These are phyloP conservation scores for Choloepus didactylus DNA, from an alignment of 2,797 vertebrate genomes.

Conservation along the genomic window DNA sequence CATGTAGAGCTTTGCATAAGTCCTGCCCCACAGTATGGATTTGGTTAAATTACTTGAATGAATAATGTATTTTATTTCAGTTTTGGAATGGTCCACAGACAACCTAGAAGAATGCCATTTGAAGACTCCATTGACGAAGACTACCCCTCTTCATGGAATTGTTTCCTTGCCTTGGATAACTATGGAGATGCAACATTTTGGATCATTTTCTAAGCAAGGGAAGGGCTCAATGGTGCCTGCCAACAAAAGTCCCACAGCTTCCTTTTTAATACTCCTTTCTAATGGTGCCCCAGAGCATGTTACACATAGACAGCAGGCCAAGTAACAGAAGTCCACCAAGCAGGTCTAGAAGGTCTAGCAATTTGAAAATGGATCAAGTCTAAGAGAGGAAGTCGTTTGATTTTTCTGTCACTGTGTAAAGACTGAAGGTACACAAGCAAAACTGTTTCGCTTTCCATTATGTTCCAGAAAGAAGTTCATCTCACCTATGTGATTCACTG, in stretches of 20 bases:
- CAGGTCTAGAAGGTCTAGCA: too few relatives aligned
- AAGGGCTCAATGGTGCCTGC: neutral
- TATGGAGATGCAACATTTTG: neutral
- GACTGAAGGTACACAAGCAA: neutral
- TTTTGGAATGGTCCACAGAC: neutral
- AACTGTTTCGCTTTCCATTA: neutral
- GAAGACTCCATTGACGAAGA: neutral
- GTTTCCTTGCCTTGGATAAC: neutral
- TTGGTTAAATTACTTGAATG: neutral
- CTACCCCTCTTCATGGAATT: neutral
- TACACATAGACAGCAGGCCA: neutral
- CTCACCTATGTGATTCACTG: neutral
- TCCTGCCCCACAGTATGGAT: neutral
- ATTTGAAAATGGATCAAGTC: slow-evolving; percentile 4
- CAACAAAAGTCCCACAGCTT: neutral
- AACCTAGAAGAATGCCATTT: neutral
- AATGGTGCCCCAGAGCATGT: neutral
- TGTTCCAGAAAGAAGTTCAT: slow-evolving; percentile 7
- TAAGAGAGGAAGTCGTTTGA: neutral
- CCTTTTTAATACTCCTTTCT: neutral
- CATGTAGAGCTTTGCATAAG: neutral
- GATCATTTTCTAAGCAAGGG: neutral
- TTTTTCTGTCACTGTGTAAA: slow-evolving; percentile 14
- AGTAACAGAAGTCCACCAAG: neutral
- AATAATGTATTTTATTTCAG: slow-evolving; percentile 8